Base-by-base conservation (phyloP, 2,888 invertebrate species). In the Tanypteryx hageni region DNA sequence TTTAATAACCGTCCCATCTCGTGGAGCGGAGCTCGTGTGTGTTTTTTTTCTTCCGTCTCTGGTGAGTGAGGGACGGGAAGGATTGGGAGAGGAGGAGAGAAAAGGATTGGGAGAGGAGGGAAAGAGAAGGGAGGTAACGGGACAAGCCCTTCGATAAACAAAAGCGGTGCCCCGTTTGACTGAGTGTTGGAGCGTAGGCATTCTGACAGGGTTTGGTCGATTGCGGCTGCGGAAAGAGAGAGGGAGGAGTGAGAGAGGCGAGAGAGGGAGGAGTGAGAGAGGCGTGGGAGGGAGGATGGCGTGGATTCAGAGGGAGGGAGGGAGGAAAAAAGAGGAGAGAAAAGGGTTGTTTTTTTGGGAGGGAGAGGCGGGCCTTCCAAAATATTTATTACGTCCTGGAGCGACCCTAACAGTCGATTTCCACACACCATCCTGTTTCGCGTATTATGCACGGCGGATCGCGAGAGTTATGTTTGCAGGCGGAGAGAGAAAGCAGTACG, bases 1-100 rank as follows among this genome's bases (percentile, higher is more conserved):
- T 86, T 86, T 86, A 31, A 64, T 18, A 22, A 86, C 31, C 86
- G 61, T 86, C 86, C 61, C 86, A 86, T 86, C 61, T 86, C 86
- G 16, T 82, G 14, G 44, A 13, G 44, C 44, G 82, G 44, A 44
- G 22, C 13, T 22, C 64, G 7, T 14, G 64, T 22, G 31, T 14
- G 22, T 31, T 84, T 59, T 59, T 82, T 82, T 56, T 27, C 27
- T 22, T 22, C 27, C n/a, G 59, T 27, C n/a, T 86, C 57, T 16
- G 3, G 10, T 57, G 59, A n/a, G 3, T 27, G 85, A 59, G 85
- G 27, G 58, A 58, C 14, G 7, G 57, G 58, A 18, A 10, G 82
- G 59, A 64, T 10, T n/a, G 58, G 8, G 22, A 59, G 59, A 86
- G 61, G 61, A 22, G 18, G 57, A 9, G 57, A 64, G n/a, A 58